Base-by-base conservation (phyloP, 2,113 vertebrate genomes). In the Acrocephalus kingi region DNA sequence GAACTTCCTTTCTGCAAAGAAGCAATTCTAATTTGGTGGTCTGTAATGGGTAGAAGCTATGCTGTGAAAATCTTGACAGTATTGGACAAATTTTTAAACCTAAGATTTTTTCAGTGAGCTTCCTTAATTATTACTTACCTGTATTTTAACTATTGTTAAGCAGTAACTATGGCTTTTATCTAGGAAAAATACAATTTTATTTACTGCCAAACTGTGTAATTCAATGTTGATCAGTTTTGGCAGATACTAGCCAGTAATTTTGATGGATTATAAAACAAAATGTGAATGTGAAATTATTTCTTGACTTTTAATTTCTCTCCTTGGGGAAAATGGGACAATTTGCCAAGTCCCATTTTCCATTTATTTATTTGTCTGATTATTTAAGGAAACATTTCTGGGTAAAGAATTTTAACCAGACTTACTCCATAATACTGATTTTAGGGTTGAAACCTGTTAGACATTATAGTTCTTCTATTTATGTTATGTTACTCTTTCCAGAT, bases 401-500 rank as follows among this genome's bases (percentile, higher is more conserved):
- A 41, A 80, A 80, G 64, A 35, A 21, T 0, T 59, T 77, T 14
- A 54, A 62, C 22, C 9, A 54, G n/a, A 22, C 6, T 37, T 75
- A n/a, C 5, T 88, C 21, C 28, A 4, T 61, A 52, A 37, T 77
- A 28, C 2, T 52, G 9, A 74, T 56, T 48, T 45, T 80, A 89
- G 79, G 33, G 10, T 43, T 31, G 12, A 88, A 92, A 88, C 27
- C 19, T 35, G 6, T 31, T 59, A 30, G 37, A n/a, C 24, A 27
- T 84, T 68, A 8, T 13, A 48, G 43, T 55, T 77, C 9, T 56
- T 59, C 52, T 63, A 31, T 77, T 89, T 62, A 52, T 84, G 31
- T 62, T 79, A 10, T 9, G 3, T 41, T 95, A 43, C 13, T 97
- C 48, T 72, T 96, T 97, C 98, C 95, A 99, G 99, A 99, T 99